These are phyloP conservation scores for Drosophila carrolli DNA, from an alignment of 1,140 invertebrate species.

Conservation along the genomic window DNA sequence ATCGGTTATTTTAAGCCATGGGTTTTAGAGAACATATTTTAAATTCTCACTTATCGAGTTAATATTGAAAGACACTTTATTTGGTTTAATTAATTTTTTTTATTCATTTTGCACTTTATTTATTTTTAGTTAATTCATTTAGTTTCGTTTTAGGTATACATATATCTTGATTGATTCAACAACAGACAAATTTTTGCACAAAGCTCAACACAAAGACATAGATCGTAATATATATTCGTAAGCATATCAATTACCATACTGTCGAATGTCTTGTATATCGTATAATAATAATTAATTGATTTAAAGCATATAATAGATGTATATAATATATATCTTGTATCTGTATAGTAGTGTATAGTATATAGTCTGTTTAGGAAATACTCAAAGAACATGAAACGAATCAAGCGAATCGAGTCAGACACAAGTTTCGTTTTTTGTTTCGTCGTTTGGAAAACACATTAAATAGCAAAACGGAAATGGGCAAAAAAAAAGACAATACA, in stretches of 20 bases:
- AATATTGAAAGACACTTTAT: not conserved
- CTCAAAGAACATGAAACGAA: conserved; percentile 73
- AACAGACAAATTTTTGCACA: conserved; percentile 48
- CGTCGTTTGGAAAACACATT: conserved; percentile 39
- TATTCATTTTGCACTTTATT: conserved; percentile 73
- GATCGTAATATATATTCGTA: conserved; percentile 68
- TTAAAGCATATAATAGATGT: conserved; percentile 74
- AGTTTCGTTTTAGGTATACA: conserved; percentile 65
- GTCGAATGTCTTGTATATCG: conserved; percentile 77
- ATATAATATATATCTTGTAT: conserved; percentile 45
- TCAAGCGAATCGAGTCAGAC: conserved; percentile 14
- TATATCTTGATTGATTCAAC: conserved; percentile 58
- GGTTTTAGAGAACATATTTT: no score
- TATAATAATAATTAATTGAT: conserved; percentile 80
- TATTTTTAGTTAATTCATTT: conserved; percentile 73
- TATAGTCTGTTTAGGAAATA: conserved; percentile 81
- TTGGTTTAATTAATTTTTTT: conserved; percentile 46
- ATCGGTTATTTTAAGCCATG: no score
- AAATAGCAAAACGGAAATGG: conserved; percentile 37
- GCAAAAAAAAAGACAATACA: conserved; percentile 25
- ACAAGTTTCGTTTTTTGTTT: conserved; percentile 16
- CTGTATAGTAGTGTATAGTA: conserved; percentile 53
- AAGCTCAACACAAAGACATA: conserved; percentile 51
- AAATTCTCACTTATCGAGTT: no score
- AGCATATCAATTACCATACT: conserved; percentile 80